Percentiles rank a stretch among this genome's conserved stretches.
Evolutionary conservation across 2,113 vertebrate species (phyloP).

Genomic region (Thamnaconus septentrionalis): DNA sequence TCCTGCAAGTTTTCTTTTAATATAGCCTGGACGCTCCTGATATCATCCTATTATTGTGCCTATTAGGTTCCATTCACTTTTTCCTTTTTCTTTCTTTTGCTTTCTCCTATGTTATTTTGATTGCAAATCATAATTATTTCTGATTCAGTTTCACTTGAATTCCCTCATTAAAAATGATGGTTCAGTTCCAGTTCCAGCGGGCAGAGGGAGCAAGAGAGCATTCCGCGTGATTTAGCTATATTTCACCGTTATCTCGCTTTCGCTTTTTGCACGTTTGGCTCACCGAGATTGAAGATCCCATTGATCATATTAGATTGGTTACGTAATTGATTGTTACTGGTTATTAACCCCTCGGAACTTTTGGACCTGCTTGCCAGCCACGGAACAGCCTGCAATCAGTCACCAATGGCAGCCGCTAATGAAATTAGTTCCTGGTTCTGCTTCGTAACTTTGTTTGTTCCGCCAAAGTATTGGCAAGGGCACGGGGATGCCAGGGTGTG

Average conservation of each 20-base stretch:
- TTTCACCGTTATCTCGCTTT: conserved; percentile 29
- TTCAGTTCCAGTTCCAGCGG: no score
- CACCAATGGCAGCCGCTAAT: conserved; percentile 80
- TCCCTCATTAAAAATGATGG: no score
- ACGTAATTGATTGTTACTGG: conserved; percentile 82
- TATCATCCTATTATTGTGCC: no score
- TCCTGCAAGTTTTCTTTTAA: no score
- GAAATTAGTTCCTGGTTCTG: conserved; percentile 81
- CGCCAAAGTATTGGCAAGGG: conserved; percentile 66
- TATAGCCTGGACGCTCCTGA: no score
- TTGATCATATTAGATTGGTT: conserved; percentile 77
- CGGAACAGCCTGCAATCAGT: conserved; percentile 77
- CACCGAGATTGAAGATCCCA: conserved; percentile 57
- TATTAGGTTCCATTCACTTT: no score
- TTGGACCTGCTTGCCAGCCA: conserved; percentile 60
- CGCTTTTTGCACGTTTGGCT: conserved; percentile 4
- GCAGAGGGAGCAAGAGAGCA: not conserved
- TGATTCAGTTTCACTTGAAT: no score
- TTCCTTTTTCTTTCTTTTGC: no score
- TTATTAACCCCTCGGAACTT: conserved; percentile 80
- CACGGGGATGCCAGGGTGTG: conserved; percentile 57
- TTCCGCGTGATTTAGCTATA: conserved; percentile 27
- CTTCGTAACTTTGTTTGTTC: conserved; percentile 79
- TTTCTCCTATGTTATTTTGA: no score
- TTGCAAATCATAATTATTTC: no score